Conservation (phyloP, 2,797 vertebrate genomes). For the Eulemur rubriventer region DNA sequence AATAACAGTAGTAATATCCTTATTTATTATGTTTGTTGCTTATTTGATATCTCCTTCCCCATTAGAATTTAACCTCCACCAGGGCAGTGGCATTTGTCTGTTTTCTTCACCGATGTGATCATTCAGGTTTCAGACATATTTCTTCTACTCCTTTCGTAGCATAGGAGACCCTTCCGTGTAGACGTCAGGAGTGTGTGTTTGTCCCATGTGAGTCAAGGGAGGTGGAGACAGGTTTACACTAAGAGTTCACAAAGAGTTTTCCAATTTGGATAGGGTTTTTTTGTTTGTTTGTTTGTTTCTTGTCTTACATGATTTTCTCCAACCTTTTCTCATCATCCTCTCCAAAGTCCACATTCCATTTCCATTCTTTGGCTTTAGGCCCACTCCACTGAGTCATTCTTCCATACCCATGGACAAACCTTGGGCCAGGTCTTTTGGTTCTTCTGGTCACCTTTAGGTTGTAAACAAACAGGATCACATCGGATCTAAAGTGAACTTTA, state of each 20-base stretch:
- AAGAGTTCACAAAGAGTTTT: too few species aligned
- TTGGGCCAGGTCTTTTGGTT: not conserved
- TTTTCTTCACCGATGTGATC: not conserved
- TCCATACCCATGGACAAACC: not conserved
- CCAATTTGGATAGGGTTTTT: too few species aligned
- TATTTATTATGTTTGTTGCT: not conserved
- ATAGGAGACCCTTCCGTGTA: not conserved
- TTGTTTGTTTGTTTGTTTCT: too few species aligned
- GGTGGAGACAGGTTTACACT: not conserved
- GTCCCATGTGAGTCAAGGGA: not conserved
- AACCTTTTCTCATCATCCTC: not conserved
- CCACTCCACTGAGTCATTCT: not conserved
- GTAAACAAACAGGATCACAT: not conserved
- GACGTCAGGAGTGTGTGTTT: not conserved
- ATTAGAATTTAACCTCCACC: not conserved
- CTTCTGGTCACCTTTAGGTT: not conserved
- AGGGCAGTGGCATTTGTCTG: not conserved
- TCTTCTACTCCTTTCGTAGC: not conserved
- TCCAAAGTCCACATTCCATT: fast-evolving
- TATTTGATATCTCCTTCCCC: not conserved
- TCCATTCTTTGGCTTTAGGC: not conserved
- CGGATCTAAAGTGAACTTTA: not conserved
- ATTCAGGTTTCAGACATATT: not conserved
- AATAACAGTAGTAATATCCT: not conserved
- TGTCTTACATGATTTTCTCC: not conserved